These are phyloP conservation scores for Hydropsyche tenuis DNA, from an alignment of 1,140 invertebrate genomes.

Conservation along the genomic window DNA sequence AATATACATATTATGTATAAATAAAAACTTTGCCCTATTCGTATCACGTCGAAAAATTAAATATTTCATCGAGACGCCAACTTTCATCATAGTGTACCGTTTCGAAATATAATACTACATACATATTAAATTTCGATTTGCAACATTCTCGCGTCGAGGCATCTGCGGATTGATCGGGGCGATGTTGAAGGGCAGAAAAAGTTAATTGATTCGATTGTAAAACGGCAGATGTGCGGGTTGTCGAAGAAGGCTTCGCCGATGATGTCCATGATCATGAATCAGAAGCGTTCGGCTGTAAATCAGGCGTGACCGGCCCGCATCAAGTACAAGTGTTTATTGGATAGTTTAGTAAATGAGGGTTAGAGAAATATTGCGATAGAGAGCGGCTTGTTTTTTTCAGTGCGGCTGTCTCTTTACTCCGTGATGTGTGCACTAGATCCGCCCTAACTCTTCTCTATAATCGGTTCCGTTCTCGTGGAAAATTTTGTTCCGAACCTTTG, in stretches of 20 bases:
- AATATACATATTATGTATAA: too few species aligned
- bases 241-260: slow-evolving; percentile 4
- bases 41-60: too few species aligned
- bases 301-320: slow-evolving; percentile 36
- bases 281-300: slow-evolving; percentile 5
- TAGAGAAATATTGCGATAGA: slow-evolving; percentile 44
- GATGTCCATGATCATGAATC: slow-evolving; percentile 11
- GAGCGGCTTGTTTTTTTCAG: slow-evolving; percentile 24
- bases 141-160: too few species aligned
- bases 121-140: too few species aligned
- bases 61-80: too few species aligned
- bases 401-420: neutral
- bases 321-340: slow-evolving; percentile 49
- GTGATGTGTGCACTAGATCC: neutral
- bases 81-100: too few species aligned
- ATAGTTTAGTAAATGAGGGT: slow-evolving; percentile 49
- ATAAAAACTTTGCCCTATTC: too few species aligned
- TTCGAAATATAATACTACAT: too few species aligned
- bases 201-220: slow-evolving; percentile 1
- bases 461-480: too few species aligned
- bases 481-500: too few species aligned
- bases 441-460: neutral
- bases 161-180: too few species aligned
- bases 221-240: neutral
- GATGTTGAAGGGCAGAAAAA: too few species aligned